These are phyloP conservation scores for Apodemia mormo DNA, from an alignment of 2,888 invertebrate genomes.

Conservation along the genomic window DNA sequence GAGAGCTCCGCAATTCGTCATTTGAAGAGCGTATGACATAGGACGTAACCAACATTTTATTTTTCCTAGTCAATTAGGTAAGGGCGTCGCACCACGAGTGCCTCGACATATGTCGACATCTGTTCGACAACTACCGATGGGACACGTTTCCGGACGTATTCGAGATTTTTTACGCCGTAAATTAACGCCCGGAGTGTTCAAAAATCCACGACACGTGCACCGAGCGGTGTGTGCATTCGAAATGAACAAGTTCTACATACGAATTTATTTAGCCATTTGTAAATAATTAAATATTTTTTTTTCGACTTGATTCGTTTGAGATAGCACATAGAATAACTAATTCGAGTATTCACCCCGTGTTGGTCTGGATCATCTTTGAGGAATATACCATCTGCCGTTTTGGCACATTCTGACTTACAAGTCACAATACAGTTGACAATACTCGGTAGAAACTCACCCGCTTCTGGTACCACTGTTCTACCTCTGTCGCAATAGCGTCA, in stretches of 20 bases:
- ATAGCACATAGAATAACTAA: neutral
- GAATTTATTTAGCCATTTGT: conserved; percentile 34
- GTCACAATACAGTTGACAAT: too few relatives aligned
- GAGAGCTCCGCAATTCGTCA: conserved; percentile 31
- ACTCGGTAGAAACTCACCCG: too few relatives aligned
- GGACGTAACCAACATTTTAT: conserved; percentile 47
- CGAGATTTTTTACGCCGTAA: conserved; percentile 65
- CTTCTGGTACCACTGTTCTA: too few relatives aligned
- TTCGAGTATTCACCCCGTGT: too few relatives aligned
- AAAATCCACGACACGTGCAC: conserved; percentile 50
- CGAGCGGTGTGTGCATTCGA: conserved; percentile 46
- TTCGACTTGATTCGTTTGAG: neutral
- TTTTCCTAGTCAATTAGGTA: conserved; percentile 73
- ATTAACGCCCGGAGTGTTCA: conserved; percentile 61
- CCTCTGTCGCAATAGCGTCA: too few relatives aligned
- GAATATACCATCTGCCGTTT: too few relatives aligned
- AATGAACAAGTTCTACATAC: conserved; percentile 19
- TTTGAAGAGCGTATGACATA: conserved; percentile 29
- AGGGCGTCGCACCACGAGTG: conserved; percentile 48
- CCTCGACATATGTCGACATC: conserved; percentile 76
- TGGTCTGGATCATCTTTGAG: too few relatives aligned
- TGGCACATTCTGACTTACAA: too few relatives aligned
- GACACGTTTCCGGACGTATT: conserved; percentile 69
- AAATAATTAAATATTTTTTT: conserved; percentile 13
- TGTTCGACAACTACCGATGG: conserved; percentile 71